Percentiles rank a stretch among this genome's conserved stretches.
These are phyloP conservation scores for Fregata magnificens DNA, from an alignment of 2,113 vertebrate species.

Conservation along the genomic window DNA sequence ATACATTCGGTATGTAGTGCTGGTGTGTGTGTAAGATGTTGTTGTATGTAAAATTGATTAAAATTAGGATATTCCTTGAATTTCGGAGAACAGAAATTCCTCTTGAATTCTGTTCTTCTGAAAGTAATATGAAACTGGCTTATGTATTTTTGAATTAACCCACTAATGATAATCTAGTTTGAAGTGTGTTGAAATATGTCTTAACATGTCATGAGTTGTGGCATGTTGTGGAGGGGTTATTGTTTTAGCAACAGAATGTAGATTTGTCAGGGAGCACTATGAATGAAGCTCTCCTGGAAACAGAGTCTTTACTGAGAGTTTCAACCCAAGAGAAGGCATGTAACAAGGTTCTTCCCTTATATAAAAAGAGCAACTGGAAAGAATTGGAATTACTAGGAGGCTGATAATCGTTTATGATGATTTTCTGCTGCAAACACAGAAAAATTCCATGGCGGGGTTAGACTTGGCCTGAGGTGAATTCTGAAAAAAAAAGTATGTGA, in stretches of 20 bases:
- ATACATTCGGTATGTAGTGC: constrained; percentile 87
- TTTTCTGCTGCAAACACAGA: neutral
- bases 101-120: neutral
- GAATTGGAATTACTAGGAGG: neutral
- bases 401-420: neutral
- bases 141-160: neutral
- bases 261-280: neutral
- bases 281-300: neutral
- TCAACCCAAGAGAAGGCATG: neutral
- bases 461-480: neutral
- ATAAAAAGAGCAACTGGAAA: neutral
- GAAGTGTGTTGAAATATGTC: neutral
- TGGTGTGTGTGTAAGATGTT: neutral
- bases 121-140: neutral
- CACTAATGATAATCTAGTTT: neutral
- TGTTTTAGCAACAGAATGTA: neutral
- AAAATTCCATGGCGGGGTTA: neutral
- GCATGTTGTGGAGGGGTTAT: neutral
- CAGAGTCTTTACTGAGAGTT: neutral
- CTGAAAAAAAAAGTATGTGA: neutral
- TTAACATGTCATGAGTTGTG: neutral
- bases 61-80: neutral
- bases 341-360: neutral
- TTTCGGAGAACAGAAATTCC: neutral
- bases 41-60: neutral